phyloP scores from a whole-genome alignment of 2,113 vertebrate species.

The Thamnophis sirtalis region DNA sequence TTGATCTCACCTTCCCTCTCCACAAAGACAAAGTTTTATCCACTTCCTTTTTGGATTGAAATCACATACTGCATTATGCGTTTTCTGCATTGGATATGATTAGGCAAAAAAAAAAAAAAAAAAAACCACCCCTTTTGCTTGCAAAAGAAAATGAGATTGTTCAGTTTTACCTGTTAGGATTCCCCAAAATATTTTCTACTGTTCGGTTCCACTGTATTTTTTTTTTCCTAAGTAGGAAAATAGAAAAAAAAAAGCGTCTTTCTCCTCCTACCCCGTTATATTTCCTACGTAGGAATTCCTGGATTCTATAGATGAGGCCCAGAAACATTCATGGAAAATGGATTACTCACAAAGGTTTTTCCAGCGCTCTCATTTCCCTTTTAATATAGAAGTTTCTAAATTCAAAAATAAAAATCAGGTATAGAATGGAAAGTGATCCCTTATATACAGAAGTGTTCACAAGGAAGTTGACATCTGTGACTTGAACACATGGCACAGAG shows the following conservation, averaged over 20 bases:
- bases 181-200: not conserved
- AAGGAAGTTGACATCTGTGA: not conserved
- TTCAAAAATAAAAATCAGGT: not conserved
- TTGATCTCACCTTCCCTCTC: not conserved
- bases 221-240: not conserved
- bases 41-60: not conserved
- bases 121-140: not conserved
- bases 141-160: not conserved
- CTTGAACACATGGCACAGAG: not conserved
- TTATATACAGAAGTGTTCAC: not conserved
- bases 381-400: not conserved
- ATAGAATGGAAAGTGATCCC: not conserved
- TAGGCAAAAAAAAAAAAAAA: too few species aligned
- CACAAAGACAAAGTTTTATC: not conserved
- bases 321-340: not conserved
- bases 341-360: not conserved
- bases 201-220: not conserved
- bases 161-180: not conserved
- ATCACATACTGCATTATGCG: not conserved
- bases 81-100: not conserved
- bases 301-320: not conserved
- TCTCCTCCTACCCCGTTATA: not conserved
- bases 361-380: not conserved
- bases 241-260: not conserved
- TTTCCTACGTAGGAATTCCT: not conserved